Conservation (phyloP, 2,113 vertebrate species). For the Laticauda colubrina region DNA sequence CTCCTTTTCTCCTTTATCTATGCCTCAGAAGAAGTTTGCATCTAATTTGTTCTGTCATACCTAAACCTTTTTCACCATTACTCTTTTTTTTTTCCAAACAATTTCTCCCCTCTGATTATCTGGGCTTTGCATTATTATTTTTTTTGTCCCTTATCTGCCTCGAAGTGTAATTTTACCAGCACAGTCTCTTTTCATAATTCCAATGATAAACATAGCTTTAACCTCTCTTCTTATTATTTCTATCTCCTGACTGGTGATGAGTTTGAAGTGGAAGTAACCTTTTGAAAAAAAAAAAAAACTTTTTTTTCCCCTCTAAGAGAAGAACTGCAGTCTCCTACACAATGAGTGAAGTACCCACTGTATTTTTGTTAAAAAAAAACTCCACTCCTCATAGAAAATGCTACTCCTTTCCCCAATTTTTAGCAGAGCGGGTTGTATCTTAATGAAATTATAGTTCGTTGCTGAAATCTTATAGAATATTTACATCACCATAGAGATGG, state of each 20-base stretch:
- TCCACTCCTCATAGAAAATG: not conserved
- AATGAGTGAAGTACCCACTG: not conserved
- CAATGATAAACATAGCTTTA: slow-evolving; percentile 9
- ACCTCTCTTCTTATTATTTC: slow-evolving; percentile 13
- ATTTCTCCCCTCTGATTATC: slow-evolving; percentile 41
- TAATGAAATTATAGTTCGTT: not conserved
- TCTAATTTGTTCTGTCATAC: slow-evolving; percentile 39
- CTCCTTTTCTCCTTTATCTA: slow-evolving; percentile 22
- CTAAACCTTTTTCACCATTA: slow-evolving; percentile 44
- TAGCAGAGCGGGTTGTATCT: not conserved
- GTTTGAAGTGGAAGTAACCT: slow-evolving; percentile 35
- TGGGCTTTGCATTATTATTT: slow-evolving; percentile 33
- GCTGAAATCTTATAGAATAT: not conserved
- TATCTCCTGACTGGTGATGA: not conserved
- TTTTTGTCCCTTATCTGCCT: slow-evolving; percentile 25
- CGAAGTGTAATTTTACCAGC: slow-evolving; percentile 21
- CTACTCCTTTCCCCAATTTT: not conserved
- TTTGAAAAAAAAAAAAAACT: not conserved
- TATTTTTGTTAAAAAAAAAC: not conserved
- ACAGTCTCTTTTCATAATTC: slow-evolving; percentile 33
- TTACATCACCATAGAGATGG: not conserved
- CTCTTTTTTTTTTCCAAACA: slow-evolving; percentile 4
- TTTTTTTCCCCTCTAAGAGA: not conserved
- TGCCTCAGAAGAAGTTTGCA: slow-evolving; percentile 15
- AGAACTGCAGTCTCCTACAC: not conserved